Base-by-base conservation (phyloP, 1,140 invertebrate genomes). In the Cotesia chilonis region DNA sequence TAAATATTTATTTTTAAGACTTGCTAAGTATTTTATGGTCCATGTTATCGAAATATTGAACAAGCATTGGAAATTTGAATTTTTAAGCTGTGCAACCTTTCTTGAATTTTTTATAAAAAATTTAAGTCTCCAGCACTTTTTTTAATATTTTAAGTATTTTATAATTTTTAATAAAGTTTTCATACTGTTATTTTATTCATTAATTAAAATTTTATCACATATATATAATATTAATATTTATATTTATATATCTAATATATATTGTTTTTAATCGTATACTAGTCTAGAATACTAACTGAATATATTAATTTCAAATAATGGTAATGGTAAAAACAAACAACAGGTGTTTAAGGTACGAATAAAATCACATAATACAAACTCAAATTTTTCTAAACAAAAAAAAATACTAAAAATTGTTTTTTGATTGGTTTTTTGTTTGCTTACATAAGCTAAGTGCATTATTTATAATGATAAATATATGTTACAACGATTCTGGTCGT, bases 401-500 rank as follows among this genome's bases (percentile, higher is more conserved):
- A 57, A 47, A 47, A 47, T 67, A 67, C 52, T 41, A 70, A 41
- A 61, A 70, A 65, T 71, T 68, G 63, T 41, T 67, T 76, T 47
- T 41, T 41, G 38, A 7, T 41, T 5, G 38, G 38, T 41, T 41
- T 41, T 41, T 41, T 41, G 38, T 47, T 47, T 59, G 4, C 28
- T 9, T 59, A 28, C 28, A 20, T 17, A 59, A 28, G 28, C 28
- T 17, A 9, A 20, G 36, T 67, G 54, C 41, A 41, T 35, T 10
- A 59, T 17, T 59, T 37, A 10, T 59, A 35, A 38, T 70, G 38
- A 6, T 14, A 55, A 55, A 55, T 17, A 52, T 57, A 72, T 41
- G 59, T 36, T 35, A 47, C 71, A 82, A 76, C 4, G 80, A 82
- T 69, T 87, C 83, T 6, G 77, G 80, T 47, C 2, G 41, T 35